These are phyloP conservation scores for Diplolepis rosae DNA, from an alignment of 2,888 invertebrate species.

Conservation along the genomic window DNA sequence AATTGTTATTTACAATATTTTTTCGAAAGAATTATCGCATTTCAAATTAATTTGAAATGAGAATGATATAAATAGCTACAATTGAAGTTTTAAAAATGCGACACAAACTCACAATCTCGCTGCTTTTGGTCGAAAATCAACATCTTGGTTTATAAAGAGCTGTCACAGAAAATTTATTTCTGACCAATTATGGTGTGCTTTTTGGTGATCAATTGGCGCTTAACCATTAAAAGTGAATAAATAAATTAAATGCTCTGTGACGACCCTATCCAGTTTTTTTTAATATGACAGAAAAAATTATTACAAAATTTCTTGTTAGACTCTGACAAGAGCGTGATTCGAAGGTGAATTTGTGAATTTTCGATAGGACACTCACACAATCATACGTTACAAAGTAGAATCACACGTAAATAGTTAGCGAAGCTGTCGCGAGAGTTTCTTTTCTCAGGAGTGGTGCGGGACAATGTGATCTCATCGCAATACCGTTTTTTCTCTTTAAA, in stretches of 20 bases:
- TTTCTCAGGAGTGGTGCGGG: conserved; percentile 53
- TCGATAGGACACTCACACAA: not conserved
- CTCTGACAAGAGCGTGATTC: too few species aligned
- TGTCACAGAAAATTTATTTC: too few species aligned
- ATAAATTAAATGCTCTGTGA: too few species aligned
- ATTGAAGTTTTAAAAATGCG: too few species aligned
- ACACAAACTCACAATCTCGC: too few species aligned
- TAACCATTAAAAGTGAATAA: too few species aligned
- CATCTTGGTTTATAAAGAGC: too few species aligned
- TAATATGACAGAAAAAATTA: not conserved
- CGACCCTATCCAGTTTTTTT: not conserved
- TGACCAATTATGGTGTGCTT: too few species aligned
- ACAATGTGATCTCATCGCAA: conserved; percentile 43
- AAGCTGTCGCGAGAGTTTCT: not conserved
- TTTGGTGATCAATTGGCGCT: too few species aligned
- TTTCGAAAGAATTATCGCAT: not conserved
- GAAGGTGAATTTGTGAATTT: not conserved
- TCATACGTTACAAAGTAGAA: conserved; percentile 21
- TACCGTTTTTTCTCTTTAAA: conserved; percentile 23
- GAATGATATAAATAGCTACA: too few species aligned
- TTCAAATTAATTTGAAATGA: not conserved
- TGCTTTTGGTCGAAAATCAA: not conserved
- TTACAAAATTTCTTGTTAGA: not conserved
- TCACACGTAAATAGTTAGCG: conserved; percentile 12
- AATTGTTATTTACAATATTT: not conserved